Evolutionary conservation across 2,888 invertebrate genomes (phyloP).

Genomic region (Hypsopygia costalis): DNA sequence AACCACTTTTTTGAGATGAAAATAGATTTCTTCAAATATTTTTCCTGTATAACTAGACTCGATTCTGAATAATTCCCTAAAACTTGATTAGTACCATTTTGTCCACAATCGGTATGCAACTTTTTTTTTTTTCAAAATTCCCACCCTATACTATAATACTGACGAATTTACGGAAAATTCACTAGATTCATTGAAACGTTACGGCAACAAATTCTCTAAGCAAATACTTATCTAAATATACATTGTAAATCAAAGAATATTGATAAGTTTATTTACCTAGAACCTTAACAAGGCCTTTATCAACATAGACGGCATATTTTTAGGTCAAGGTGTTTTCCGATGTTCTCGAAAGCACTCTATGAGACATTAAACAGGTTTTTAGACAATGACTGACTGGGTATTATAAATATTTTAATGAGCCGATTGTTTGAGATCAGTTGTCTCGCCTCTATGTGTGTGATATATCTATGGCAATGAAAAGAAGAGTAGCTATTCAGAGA

Average conservation of each 20-base stretch:
- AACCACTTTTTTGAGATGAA: too few species aligned
- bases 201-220: background rate
- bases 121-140: too few species aligned
- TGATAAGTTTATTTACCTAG: constrained; percentile 10
- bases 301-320: constrained; percentile 25
- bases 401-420: constrained; percentile 36
- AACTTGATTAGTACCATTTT: too few species aligned
- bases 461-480: too few species aligned
- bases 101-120: too few species aligned
- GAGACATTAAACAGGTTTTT: constrained; percentile 39
- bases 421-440: constrained; percentile 27
- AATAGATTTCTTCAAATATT: too few species aligned
- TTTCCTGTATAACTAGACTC: too few species aligned
- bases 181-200: too few species aligned
- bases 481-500: too few species aligned
- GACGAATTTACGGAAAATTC: too few species aligned
- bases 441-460: background rate
- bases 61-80: too few species aligned
- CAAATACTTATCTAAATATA: background rate
- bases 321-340: constrained; percentile 50
- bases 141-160: too few species aligned
- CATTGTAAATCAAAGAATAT: background rate
- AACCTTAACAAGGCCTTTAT: constrained; percentile 9
- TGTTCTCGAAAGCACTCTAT: constrained; percentile 45
- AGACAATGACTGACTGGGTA: constrained; percentile 37